A percentile compares a stretch with the other conserved stretches of the same genome.
Evolutionary conservation across 2,113 vertebrate species (phyloP).

Genomic region (Anser cygnoides): DNA sequence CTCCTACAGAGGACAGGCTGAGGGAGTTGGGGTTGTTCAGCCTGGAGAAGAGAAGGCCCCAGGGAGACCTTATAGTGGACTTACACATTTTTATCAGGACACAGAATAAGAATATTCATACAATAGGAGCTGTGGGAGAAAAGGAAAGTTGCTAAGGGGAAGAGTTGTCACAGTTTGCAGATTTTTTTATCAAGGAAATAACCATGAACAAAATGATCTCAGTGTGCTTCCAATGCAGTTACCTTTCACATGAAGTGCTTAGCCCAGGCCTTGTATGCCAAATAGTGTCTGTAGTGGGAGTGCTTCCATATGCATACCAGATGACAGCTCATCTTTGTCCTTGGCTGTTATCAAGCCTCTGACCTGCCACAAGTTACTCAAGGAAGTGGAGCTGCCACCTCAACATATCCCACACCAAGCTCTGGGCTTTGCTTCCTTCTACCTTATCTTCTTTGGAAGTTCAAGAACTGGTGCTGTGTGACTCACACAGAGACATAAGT

Average conservation of each 20-base stretch:
- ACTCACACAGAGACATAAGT: rapidly evolving
- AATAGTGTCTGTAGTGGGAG: background rate
- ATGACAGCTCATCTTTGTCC: background rate
- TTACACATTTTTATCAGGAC: background rate
- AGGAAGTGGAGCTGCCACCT: background rate
- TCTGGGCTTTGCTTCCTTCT: background rate
- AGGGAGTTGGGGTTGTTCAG: background rate
- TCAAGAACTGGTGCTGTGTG: rapidly evolving
- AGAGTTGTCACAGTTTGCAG: background rate
- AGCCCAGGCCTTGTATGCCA: background rate
- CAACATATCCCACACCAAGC: background rate
- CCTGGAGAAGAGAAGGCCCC: background rate
- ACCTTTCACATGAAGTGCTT: background rate
- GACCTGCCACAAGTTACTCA: background rate
- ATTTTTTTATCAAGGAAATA: background rate
- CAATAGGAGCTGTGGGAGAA: background rate
- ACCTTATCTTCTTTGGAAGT: background rate
- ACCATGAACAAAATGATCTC: background rate
- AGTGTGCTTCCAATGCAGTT: background rate
- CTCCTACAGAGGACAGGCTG: background rate
- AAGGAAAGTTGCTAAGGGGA: background rate
- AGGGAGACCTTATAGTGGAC: too few species aligned
- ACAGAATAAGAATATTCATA: background rate
- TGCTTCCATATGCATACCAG: background rate
- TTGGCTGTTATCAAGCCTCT: background rate